Evolutionary conservation across 2,888 invertebrate genomes (phyloP).

Genomic region (Philereme transversata): DNA sequence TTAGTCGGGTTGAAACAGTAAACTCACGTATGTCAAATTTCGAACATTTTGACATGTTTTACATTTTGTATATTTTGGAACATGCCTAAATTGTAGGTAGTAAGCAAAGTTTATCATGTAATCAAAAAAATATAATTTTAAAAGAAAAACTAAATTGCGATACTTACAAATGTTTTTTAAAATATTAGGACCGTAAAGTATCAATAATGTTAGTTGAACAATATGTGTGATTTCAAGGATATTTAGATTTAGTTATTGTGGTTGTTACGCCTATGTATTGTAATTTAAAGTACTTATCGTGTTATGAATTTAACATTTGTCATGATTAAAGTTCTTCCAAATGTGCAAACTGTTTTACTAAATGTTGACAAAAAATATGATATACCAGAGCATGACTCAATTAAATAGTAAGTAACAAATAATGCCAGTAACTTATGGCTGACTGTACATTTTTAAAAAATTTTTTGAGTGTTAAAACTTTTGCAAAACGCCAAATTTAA

Average conservation of each 20-base stretch:
- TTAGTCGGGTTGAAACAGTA: too few species aligned
- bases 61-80: slow-evolving; percentile 16
- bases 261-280: slow-evolving; percentile 54
- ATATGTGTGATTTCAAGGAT: slow-evolving; percentile 48
- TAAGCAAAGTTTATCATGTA: too few species aligned
- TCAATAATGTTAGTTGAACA: slow-evolving; percentile 26
- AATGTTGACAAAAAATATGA: background rate
- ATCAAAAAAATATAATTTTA: too few species aligned
- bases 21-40: too few species aligned
- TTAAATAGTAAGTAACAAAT: too few species aligned
- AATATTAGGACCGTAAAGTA: slow-evolving; percentile 1
- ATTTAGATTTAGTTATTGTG: slow-evolving; percentile 52
- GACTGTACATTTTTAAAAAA: too few species aligned
- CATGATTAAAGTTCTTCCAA: slow-evolving; percentile 78
- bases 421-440: too few species aligned
- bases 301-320: slow-evolving; percentile 55
- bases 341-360: slow-evolving; percentile 33
- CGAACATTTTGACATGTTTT: slow-evolving; percentile 1
- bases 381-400: background rate
- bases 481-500: too few species aligned
- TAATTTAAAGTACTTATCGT: slow-evolving; percentile 51
- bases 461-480: too few species aligned
- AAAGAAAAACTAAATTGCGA: too few species aligned
- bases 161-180: slow-evolving; percentile 1
- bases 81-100: slow-evolving; percentile 3